Conservation (phyloP, 2,888 invertebrate genomes). For the Scrobipalpa costella region DNA sequence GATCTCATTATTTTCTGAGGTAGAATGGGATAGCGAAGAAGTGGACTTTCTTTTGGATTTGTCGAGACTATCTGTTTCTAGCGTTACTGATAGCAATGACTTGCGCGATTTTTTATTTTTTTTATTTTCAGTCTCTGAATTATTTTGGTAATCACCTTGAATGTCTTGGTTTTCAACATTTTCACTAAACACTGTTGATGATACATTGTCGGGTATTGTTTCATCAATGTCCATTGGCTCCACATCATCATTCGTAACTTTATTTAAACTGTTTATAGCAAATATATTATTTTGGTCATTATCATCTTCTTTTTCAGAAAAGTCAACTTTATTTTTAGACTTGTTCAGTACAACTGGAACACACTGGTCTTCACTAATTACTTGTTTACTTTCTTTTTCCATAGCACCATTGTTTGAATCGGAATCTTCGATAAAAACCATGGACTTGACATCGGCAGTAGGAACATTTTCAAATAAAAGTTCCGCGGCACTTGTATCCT, state of each 20-base stretch:
- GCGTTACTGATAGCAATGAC: background rate
- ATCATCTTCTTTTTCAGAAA: constrained; percentile 24
- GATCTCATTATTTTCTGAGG: background rate
- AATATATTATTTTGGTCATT: constrained; percentile 22
- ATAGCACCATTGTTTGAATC: constrained; percentile 53
- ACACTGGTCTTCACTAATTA: constrained; percentile 61
- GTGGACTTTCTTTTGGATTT: background rate
- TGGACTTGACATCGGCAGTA: constrained; percentile 43
- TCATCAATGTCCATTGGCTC: constrained; percentile 77
- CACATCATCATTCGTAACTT: constrained; percentile 43
- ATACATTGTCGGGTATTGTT: constrained; percentile 59
- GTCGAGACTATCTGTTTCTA: background rate
- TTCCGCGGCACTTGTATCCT: constrained; percentile 36
- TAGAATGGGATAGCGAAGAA: background rate
- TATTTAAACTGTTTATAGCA: constrained; percentile 23
- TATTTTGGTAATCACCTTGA: background rate
- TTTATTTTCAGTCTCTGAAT: background rate
- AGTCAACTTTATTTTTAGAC: constrained; percentile 31
- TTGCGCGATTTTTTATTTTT: background rate
- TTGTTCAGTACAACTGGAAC: constrained; percentile 58
- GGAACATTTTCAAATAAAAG: constrained; percentile 53
- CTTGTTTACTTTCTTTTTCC: constrained; percentile 35
- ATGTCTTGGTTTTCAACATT: background rate
- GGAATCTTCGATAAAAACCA: constrained; percentile 61
- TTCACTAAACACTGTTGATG: constrained; percentile 41